Evolutionary conservation across 2,888 invertebrate species (phyloP), one percentile per base, ranked within the genome.

Genomic region (Diaperis boleti): DNA sequence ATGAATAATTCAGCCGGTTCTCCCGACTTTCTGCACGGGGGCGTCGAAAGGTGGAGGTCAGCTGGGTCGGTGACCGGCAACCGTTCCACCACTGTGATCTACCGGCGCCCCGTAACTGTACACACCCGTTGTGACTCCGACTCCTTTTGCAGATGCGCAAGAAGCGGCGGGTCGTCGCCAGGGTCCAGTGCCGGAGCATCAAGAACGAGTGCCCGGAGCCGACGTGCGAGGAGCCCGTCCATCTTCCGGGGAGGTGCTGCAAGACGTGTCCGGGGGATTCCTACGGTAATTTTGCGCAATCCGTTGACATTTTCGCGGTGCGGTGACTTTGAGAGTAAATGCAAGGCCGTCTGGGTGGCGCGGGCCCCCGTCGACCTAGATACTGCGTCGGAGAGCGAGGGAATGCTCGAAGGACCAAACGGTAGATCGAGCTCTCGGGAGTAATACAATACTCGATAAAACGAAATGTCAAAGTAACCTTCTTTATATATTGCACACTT

Each of bases 191-290:
- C 81, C 88, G 91, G 70, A 96, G 95, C 79, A 94, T 96, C 69
- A 95, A 95, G 83, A 92, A 91, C 78, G 94, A 95, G 78, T 96
- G 96, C 77, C 95, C 95, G 4, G 91, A 92, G 74, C 90, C 92
- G 11, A 88, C 88, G 11, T 96, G 96, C 81, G 91, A 91, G 66
- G 92, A 94, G 72, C 95, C 96, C 0, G 89, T 93, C 33, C 84
- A 94, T 60, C 83, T 91, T 68, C 92, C 93, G 13, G 94, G 94
- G 68, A 87, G 91, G 74, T 96, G 96, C 83, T 96, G 96, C 84
- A 96, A 96, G 84, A 89, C 91, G 3, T 96, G 96, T 78, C 93
- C 94, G 4, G 93, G 92, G 68, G 92, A 93, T 59, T 61, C 70
- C 35, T 69, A 74, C 68, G 78, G 81, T 81, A 74, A 81, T 66